phyloP scores from a whole-genome alignment of 2,888 invertebrate genomes.

The Baronia brevicornis region DNA sequence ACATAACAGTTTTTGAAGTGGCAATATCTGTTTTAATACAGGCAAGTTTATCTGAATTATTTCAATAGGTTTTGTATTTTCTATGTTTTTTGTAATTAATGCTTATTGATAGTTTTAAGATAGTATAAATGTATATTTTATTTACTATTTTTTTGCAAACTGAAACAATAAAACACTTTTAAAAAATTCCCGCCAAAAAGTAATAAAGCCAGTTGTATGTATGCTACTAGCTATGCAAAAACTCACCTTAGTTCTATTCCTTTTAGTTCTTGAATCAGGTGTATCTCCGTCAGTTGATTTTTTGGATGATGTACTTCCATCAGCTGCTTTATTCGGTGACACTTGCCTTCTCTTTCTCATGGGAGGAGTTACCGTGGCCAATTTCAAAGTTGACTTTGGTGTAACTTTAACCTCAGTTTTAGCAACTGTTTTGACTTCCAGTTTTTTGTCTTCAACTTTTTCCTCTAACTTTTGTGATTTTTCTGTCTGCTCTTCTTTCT shows the following conservation, averaged over 20 bases:
- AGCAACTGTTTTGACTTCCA: constrained; percentile 34
- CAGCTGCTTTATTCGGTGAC: constrained; percentile 50
- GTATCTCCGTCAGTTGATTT: constrained; percentile 49
- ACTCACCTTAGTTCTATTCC: constrained; percentile 64
- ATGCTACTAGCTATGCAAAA: no score
- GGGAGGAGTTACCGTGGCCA: constrained; percentile 74
- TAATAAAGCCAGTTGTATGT: no score
- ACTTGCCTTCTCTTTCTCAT: constrained; percentile 73
- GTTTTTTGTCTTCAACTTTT: constrained; percentile 30
- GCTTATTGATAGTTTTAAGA: no score
- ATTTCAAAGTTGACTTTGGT: constrained; percentile 68
- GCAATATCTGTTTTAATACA: no score
- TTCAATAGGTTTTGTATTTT: no score
- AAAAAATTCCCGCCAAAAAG: no score
- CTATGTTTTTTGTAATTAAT: no score
- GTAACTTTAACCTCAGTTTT: constrained; percentile 47
- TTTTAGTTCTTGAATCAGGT: constrained; percentile 58
- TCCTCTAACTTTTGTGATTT: constrained; percentile 30
- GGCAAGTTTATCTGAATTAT: no score
- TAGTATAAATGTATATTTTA: constrained; percentile 4
- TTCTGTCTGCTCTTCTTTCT: constrained; percentile 45
- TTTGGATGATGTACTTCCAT: constrained; percentile 52
- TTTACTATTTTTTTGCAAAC: constrained; percentile 2
- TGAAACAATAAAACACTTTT: not conserved
- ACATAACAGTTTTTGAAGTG: no score